Base-by-base conservation (phyloP, 1,140 invertebrate genomes). In the Riptortus pedestris region DNA sequence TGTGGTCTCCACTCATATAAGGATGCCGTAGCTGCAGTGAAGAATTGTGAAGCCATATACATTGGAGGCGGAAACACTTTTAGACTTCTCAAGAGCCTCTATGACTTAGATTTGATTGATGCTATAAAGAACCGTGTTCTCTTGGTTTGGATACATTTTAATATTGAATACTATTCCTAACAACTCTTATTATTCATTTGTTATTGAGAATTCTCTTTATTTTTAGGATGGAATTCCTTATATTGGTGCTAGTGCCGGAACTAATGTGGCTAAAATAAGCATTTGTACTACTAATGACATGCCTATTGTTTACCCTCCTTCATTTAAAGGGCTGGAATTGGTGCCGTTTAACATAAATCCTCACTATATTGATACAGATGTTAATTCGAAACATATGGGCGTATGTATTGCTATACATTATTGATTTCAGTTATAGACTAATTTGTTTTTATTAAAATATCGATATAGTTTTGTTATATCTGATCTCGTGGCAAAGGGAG, bases 291-390 rank as follows among this genome's bases (percentile, higher is more conserved):
- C 87, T 63, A 91, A 90, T 79, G 88, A 90, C 74, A 91, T 90
- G 88, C 88, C 89, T 4, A 89, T 92, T 60, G 81, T 85, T 45
- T 84, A 83, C 73, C 87, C 87, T 65, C 85, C 84, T 24, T 79
- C 75, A 62, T 90, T 91, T 75, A 76, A 83, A 66, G 87, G 85
- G 7, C 74, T 91, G 45, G 77, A 76, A 20, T 77, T 92, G 16
- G 81, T 92, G 2, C 85, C 87, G 2, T 91, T 91, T 72, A 91
- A 92, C 73, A 90, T 92, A 47, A 92, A 91, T 74, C 86, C 88
- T 33, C 89, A 92, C 74, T 92, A 88, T 72, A 72, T 87, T 67
- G 88, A 91, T 60, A 71, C 80, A 45, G 75, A 83, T 68, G 69
- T 76, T 16, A 78, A 73, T 69, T 80, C 78, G 64, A 83, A 74